phyloP scores from a whole-genome alignment of 2,113 vertebrate species.

The Sapajus apella region DNA sequence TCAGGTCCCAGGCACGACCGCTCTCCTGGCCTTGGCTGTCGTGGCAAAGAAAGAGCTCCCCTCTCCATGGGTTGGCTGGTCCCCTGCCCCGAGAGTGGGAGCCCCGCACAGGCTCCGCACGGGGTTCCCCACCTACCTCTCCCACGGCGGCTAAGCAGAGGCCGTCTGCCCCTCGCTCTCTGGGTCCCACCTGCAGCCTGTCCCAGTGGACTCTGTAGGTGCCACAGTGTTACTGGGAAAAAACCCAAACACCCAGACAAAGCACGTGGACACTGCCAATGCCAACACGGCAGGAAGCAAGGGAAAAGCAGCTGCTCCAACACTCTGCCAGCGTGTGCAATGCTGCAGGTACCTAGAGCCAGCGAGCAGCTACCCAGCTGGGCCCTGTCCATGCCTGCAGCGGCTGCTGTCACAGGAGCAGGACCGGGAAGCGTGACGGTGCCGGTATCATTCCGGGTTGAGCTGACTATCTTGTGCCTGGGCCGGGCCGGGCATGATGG shows the following conservation, averaged over 20 bases:
- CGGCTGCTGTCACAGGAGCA: accelerated
- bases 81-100: accelerated
- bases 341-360: accelerated
- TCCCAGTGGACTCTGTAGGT: accelerated
- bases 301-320: accelerated
- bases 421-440: accelerated
- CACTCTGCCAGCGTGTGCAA: accelerated
- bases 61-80: accelerated
- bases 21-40: too few species aligned
- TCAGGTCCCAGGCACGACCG: accelerated
- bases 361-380: accelerated
- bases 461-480: accelerated
- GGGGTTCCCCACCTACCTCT: accelerated
- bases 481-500: accelerated
- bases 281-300: accelerated
- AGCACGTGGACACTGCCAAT: accelerated
- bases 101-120: too few species aligned
- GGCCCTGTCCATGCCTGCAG: accelerated
- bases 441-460: accelerated
- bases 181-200: too few species aligned
- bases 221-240: accelerated
- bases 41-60: neutral
- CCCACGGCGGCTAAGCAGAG: accelerated
- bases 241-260: neutral
- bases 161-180: accelerated